These are phyloP conservation scores for Montipora foliosa DNA, from an alignment of 64 coral and sea anemone species.

Conservation along the genomic window DNA sequence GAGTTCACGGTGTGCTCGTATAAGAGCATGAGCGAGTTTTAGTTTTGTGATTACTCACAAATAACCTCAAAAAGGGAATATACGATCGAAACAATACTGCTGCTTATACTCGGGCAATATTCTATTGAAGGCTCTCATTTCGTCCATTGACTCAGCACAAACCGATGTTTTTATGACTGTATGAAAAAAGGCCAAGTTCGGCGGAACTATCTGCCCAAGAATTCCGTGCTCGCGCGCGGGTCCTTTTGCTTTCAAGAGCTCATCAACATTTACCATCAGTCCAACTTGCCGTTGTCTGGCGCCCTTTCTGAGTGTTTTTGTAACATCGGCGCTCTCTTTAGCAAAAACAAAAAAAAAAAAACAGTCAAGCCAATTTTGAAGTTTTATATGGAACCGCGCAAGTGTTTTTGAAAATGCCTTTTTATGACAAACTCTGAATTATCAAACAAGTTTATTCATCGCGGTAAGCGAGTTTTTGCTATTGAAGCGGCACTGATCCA, in stretches of 20 bases:
- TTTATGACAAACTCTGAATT: background rate
- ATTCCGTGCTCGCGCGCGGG: conserved; percentile 25
- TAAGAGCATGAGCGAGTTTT: background rate
- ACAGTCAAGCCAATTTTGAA: background rate
- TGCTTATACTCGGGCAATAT: background rate
- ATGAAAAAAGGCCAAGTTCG: background rate
- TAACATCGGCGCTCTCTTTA: background rate
- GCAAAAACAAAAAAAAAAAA: background rate
- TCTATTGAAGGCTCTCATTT: background rate
- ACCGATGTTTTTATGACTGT: background rate
- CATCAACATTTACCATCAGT: background rate
- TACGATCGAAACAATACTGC: background rate
- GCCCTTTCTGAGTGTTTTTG: conserved; percentile 4
- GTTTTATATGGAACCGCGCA: background rate
- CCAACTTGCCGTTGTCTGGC: background rate
- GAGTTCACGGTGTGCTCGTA: background rate
- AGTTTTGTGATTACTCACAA: background rate
- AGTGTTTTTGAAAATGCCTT: background rate
- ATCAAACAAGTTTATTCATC: background rate
- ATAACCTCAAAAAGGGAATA: background rate
- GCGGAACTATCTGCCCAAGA: conserved; percentile 8
- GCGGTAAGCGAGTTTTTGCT: background rate
- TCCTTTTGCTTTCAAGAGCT: conserved; percentile 17
- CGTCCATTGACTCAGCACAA: conserved; percentile 16
- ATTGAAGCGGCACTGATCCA: background rate